Evolutionary conservation across 64 coral and sea anemone genomes (phyloP).

Genomic region (Porites lutea): DNA sequence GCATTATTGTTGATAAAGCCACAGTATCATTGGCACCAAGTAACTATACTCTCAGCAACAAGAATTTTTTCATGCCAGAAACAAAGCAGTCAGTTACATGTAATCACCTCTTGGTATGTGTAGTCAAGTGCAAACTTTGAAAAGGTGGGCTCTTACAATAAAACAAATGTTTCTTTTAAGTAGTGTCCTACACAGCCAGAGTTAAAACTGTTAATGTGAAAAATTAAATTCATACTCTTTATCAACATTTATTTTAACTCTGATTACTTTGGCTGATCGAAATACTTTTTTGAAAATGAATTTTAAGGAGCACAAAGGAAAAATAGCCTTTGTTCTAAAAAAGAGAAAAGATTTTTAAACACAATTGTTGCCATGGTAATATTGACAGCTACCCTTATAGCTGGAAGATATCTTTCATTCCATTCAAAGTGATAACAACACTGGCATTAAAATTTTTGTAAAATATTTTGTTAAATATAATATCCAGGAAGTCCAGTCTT

Average conservation of each 20-base stretch:
- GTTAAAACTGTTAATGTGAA: too few relatives aligned
- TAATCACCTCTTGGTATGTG: too few relatives aligned
- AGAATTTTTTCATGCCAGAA: neutral
- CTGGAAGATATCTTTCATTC: neutral
- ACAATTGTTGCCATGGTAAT: slow-evolving; percentile 8
- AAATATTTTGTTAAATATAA: neutral
- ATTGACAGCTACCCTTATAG: neutral
- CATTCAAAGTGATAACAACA: neutral
- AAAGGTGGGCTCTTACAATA: too few relatives aligned
- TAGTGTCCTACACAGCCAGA: too few relatives aligned
- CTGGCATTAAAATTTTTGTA: neutral
- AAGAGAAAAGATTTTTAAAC: neutral
- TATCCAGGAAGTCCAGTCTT: neutral
- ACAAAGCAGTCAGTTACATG: neutral
- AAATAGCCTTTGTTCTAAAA: neutral
- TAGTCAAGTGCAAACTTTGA: too few relatives aligned
- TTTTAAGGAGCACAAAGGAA: neutral
- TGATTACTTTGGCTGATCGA: neutral
- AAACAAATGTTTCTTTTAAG: too few relatives aligned
- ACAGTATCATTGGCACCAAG: neutral
- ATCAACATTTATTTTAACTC: too few relatives aligned
- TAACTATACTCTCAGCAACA: neutral
- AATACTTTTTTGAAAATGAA: neutral
- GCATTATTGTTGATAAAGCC: neutral
- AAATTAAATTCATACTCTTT: too few relatives aligned